Conservation (phyloP, 2,797 vertebrate genomes). For the Brachyalestes nurse region DNA sequence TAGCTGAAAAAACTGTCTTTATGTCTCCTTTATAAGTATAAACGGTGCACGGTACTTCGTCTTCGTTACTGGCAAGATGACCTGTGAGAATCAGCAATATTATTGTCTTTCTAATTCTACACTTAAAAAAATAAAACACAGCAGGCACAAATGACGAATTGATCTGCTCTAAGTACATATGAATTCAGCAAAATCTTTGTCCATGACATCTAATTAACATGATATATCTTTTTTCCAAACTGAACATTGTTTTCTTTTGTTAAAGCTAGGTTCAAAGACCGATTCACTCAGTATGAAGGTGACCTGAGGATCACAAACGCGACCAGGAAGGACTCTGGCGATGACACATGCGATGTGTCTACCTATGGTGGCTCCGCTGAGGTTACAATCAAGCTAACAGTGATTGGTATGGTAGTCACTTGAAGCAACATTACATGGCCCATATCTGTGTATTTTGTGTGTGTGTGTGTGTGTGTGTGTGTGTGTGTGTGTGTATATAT, state of each 20-base stretch:
- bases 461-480: not conserved
- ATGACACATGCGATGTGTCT: constrained; percentile 84
- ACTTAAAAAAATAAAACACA: too few species aligned
- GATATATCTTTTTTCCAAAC: too few species aligned
- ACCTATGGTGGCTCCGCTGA: constrained; percentile 63
- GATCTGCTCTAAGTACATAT: not conserved
- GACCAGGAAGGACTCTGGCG: constrained; percentile 80
- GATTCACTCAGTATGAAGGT: constrained; percentile 59
- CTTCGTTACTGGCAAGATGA: too few species aligned
- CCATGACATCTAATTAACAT: too few species aligned
- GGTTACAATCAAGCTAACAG: constrained; percentile 71
- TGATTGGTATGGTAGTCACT: constrained; percentile 77
- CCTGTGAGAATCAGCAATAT: too few species aligned
- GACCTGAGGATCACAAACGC: constrained; percentile 75
- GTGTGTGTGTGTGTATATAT: not conserved
- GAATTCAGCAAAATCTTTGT: too few species aligned
- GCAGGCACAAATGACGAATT: not conserved
- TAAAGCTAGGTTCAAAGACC: constrained; percentile 72
- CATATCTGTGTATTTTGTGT: not conserved
- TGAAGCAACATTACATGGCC: too few species aligned
- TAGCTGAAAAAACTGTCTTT: too few species aligned
- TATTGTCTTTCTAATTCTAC: too few species aligned
- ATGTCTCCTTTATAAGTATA: too few species aligned
- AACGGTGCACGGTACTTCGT: too few species aligned
- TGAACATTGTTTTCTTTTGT: not conserved